Evolutionary conservation across 1,140 invertebrate species (phyloP), one percentile per base, ranked within the genome.

Genomic region (Drepana arcuata): DNA sequence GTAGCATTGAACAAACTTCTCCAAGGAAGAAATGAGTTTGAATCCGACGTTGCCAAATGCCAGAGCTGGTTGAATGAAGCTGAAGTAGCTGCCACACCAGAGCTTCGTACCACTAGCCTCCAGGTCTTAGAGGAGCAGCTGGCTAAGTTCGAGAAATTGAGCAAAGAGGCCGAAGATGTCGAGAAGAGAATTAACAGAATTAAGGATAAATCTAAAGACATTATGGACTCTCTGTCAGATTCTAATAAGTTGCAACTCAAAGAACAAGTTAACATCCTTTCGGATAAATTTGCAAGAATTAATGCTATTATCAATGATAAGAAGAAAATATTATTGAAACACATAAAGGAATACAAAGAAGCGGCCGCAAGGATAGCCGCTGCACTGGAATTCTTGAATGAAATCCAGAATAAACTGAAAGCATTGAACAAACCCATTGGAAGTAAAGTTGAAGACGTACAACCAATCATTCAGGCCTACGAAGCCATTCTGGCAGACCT

Each of bases 61-160:
- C 87, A 92, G 46, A 88, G 93, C 46, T 96, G 94, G 94, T 82
- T 95, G 11, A 92, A 93, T 33, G 91, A 96, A 85, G 92, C 93
- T 28, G 94, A 96, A 83, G 92, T 93, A 4, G 90, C 92, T 7
- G 89, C 92, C 0, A 91, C 92, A 7, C 88, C 91, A 16, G 94
- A 95, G 56, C 71, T 95, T 2, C 85, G 92, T 30, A 88, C 91
- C 12, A 88, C 91, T 1, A 94, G 87, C 57, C 79, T 95, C 7
- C 92, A 93, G 47, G 86, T 95, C 0, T 73, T 96, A 15, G 91
- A 94, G 71, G 94, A 96, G 79, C 93, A 96, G 62, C 66, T 95
- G 23, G 86, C 87, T 0, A 95, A 95, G 83, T 95, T 94, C 60
- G 89, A 92, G 47, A 91, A 91, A 56, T 78, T 96, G 4, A 87